phyloP scores from a whole-genome alignment of 2,888 invertebrate genomes.

The Pegoplata infirma region DNA sequence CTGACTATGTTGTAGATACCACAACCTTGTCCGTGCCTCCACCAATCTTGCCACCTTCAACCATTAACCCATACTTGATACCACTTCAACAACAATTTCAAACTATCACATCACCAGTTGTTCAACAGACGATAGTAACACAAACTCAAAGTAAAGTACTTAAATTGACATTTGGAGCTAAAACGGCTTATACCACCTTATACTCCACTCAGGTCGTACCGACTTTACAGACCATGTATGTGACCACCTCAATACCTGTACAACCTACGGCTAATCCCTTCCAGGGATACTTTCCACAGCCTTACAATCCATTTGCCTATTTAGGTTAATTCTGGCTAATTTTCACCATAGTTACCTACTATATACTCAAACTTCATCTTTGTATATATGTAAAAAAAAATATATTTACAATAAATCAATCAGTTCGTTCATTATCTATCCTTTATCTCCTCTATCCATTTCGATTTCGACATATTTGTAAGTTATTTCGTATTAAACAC shows the following conservation, averaged over 20 bases:
- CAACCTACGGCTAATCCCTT: conserved; percentile 83
- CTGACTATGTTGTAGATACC: conserved; percentile 87
- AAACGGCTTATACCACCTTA: conserved; percentile 91
- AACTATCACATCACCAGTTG: conserved; percentile 88
- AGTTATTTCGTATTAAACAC: conserved; percentile 33
- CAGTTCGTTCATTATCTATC: neutral
- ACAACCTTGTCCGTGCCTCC: conserved; percentile 78
- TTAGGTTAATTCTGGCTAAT: conserved; percentile 81
- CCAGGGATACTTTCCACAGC: conserved; percentile 88
- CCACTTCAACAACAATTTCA: conserved; percentile 84
- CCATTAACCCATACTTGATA: conserved; percentile 78
- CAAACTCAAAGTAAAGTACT: conserved; percentile 89
- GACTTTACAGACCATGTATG: conserved; percentile 88
- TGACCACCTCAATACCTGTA: conserved; percentile 88
- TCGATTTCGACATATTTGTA: conserved; percentile 10
- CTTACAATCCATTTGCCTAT: conserved; percentile 87
- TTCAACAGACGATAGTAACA: conserved; percentile 88
- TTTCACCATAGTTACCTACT: neutral
- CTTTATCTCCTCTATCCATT: neutral
- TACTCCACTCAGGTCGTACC: conserved; percentile 91
- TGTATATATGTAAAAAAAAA: neutral
- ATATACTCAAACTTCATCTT: neutral
- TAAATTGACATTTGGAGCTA: conserved; percentile 93
- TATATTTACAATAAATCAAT: neutral
- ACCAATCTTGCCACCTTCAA: conserved; percentile 39